A percentile compares a stretch with the other conserved stretches of the same genome.
Evolutionary conservation across 2,888 invertebrate genomes (phyloP).

Genomic region (Lampropteryx suffumata): DNA sequence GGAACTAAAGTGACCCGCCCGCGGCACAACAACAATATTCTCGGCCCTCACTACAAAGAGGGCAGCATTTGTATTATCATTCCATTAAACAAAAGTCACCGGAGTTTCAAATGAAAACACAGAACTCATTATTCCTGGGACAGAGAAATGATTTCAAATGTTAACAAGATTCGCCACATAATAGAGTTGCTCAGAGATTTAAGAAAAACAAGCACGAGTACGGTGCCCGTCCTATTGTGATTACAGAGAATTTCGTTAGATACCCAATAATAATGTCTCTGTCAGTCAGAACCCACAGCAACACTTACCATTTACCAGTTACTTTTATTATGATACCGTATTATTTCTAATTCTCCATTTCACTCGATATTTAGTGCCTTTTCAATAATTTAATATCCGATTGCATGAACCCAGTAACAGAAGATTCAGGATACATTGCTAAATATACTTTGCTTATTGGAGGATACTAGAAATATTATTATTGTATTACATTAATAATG

Average conservation of each 20-base stretch:
- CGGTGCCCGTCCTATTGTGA: constrained; percentile 47
- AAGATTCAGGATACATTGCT: constrained; percentile 3
- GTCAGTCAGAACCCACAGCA: constrained; percentile 5
- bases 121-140: constrained; percentile 79
- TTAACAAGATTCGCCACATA: constrained; percentile 81
- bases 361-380: constrained; percentile 19
- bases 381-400: constrained; percentile 25
- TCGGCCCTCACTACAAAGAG: constrained; percentile 76
- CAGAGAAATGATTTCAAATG: constrained; percentile 80
- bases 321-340: background rate
- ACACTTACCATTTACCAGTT: background rate
- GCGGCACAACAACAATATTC: constrained; percentile 77
- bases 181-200: constrained; percentile 79
- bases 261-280: constrained; percentile 36
- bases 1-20: constrained; percentile 76
- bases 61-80: constrained; percentile 80
- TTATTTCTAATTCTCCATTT: constrained; percentile 23
- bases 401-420: constrained; percentile 11
- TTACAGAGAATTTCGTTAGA: constrained; percentile 63
- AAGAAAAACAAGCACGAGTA: constrained; percentile 76
- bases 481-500: too few species aligned
- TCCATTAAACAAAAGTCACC: constrained; percentile 83
- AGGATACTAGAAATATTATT: too few species aligned
- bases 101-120: constrained; percentile 80
- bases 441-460: constrained; percentile 7